A percentile compares a stretch with the other conserved stretches of the same genome.
Evolutionary conservation across 1,140 invertebrate species (phyloP).

Genomic region (Bombus impatiens): DNA sequence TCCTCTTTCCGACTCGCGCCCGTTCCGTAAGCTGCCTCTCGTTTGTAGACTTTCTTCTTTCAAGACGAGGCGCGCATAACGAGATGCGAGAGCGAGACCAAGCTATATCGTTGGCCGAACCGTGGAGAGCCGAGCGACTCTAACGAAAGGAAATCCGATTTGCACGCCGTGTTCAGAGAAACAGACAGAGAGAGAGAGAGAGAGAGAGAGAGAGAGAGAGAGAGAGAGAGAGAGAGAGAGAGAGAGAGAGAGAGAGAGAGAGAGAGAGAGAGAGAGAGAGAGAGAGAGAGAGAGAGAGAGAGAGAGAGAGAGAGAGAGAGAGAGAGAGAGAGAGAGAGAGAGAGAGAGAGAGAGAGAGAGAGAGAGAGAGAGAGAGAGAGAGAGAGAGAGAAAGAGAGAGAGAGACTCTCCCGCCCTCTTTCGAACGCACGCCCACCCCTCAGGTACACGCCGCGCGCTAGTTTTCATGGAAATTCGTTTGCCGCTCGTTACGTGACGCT

Average conservation of each 20-base stretch:
- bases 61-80: slow-evolving; percentile 58
- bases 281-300: neutral
- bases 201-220: neutral
- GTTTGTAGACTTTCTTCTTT: slow-evolving; percentile 64
- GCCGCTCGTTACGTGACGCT: slow-evolving; percentile 46
- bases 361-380: neutral
- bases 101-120: slow-evolving; percentile 14
- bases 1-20: slow-evolving; percentile 59
- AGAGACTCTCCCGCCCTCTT: slow-evolving; percentile 22
- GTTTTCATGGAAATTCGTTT: slow-evolving; percentile 49
- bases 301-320: neutral
- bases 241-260: neutral
- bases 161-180: slow-evolving; percentile 43
- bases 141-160: slow-evolving; percentile 77
- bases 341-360: neutral
- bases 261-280: neutral
- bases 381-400: neutral
- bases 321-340: neutral
- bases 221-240: neutral
- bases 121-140: slow-evolving; percentile 58
- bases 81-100: slow-evolving; percentile 58
- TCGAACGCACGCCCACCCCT: slow-evolving; percentile 33
- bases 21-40: slow-evolving; percentile 61
- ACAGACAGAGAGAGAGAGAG: neutral
- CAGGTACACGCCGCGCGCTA: slow-evolving; percentile 14